Percentiles rank a stretch among this genome's conserved stretches.
phyloP scores from a whole-genome alignment of 2,888 invertebrate species.

The Diogma glabrata region DNA sequence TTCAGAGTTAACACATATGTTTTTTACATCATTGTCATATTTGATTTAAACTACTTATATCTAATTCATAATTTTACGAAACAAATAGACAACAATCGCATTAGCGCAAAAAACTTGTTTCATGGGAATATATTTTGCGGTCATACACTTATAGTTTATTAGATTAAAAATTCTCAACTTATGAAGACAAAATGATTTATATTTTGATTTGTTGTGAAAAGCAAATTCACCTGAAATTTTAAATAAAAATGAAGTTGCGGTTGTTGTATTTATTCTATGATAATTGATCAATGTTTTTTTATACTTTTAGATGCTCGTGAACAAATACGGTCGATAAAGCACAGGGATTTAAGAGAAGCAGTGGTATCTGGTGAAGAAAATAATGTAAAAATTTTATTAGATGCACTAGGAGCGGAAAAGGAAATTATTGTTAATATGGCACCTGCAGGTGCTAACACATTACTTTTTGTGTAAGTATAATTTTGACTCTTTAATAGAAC shows the following conservation, averaged over 20 bases:
- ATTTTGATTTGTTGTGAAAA: too few relatives aligned
- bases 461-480: slow-evolving; percentile 68
- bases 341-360: slow-evolving; percentile 64
- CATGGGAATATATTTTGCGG: slow-evolving; percentile 4
- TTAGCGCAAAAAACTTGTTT: not conserved
- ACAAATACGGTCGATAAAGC: slow-evolving; percentile 58
- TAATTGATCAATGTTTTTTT: not conserved
- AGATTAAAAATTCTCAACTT: too few relatives aligned
- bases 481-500: not conserved
- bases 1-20: too few relatives aligned
- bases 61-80: too few relatives aligned
- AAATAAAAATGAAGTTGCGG: too few relatives aligned
- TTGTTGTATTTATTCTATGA: too few relatives aligned
- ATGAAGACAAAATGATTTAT: too few relatives aligned
- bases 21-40: too few relatives aligned
- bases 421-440: slow-evolving; percentile 74
- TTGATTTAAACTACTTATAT: too few relatives aligned
- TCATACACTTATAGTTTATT: not conserved
- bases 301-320: slow-evolving; percentile 42
- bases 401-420: slow-evolving; percentile 51
- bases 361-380: slow-evolving; percentile 60
- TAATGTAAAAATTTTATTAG: slow-evolving; percentile 52
- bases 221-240: too few relatives aligned
- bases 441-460: slow-evolving; percentile 75
- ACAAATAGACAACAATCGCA: not conserved